These are phyloP conservation scores for Cotesia glomerata DNA, from an alignment of 1,140 invertebrate species.

Conservation along the genomic window DNA sequence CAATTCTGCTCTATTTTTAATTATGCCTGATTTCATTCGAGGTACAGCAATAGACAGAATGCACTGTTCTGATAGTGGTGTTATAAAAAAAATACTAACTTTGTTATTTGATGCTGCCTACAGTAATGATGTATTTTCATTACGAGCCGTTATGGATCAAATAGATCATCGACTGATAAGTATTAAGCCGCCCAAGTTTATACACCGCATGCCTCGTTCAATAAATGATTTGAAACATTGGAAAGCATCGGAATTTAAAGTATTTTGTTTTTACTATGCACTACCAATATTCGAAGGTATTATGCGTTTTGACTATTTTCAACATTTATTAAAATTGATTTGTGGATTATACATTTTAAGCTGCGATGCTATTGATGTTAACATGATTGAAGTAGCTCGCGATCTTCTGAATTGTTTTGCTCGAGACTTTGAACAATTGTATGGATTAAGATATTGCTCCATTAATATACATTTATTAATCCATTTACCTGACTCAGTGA, in stretches of 20 bases:
- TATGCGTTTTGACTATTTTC: slow-evolving; percentile 14
- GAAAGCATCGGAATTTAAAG: slow-evolving; percentile 24
- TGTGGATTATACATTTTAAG: neutral
- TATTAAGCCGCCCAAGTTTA: slow-evolving; percentile 25
- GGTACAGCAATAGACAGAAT: slow-evolving; percentile 35
- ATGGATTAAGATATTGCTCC: slow-evolving; percentile 19
- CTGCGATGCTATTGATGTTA: neutral
- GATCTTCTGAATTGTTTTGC: slow-evolving; percentile 27
- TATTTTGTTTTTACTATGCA: slow-evolving; percentile 25
- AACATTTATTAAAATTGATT: slow-evolving; percentile 16
- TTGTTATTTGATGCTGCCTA: slow-evolving; percentile 22
- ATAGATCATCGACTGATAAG: slow-evolving; percentile 15
- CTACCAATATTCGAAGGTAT: slow-evolving; percentile 4
- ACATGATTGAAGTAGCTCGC: slow-evolving; percentile 1
- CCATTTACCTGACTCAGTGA: slow-evolving; percentile 34
- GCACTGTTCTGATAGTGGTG: slow-evolving; percentile 29
- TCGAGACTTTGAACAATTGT: slow-evolving; percentile 17
- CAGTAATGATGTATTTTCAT: slow-evolving; percentile 15
- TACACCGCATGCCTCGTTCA: slow-evolving; percentile 20
- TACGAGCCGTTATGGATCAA: neutral
- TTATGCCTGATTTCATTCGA: slow-evolving; percentile 35
- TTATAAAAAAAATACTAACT: slow-evolving; percentile 30
- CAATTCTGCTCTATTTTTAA: slow-evolving; percentile 14
- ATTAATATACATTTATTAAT: slow-evolving; percentile 30
- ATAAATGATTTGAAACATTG: slow-evolving; percentile 5